phyloP scores from a whole-genome alignment of 2,888 invertebrate species.

The Epinotia ramella region DNA sequence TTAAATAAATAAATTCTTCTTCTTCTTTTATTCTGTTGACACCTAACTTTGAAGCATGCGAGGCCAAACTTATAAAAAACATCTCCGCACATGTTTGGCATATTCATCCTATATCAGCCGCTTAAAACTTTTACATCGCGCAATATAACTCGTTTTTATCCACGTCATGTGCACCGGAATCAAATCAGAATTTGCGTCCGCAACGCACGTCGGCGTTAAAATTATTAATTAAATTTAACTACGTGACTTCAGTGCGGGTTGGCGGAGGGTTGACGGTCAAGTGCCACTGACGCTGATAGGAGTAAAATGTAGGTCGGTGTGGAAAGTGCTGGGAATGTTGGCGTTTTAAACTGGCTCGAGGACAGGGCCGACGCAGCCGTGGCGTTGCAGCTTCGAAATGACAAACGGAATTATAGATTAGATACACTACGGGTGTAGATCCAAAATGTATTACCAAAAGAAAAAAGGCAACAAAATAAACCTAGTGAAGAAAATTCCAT shows the following conservation, averaged over 20 bases:
- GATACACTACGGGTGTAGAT: neutral
- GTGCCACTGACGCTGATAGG: neutral
- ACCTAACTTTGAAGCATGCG: no score
- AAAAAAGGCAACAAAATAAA: neutral
- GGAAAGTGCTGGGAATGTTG: neutral
- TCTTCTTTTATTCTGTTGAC: no score
- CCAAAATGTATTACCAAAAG: no score
- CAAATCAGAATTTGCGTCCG: constrained; percentile 41
- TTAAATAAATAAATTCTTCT: no score
- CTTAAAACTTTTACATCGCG: neutral
- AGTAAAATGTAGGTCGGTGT: neutral
- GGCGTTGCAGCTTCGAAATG: neutral
- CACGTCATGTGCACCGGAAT: constrained; percentile 38
- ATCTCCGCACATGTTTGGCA: no score
- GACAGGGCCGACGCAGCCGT: neutral
- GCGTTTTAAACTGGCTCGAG: neutral
- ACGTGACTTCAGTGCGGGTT: constrained; percentile 38
- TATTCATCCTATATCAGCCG: neutral
- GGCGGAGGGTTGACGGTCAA: neutral
- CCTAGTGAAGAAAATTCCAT: no score
- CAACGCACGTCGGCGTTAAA: constrained; percentile 40
- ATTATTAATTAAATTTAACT: constrained; percentile 44
- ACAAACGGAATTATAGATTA: neutral
- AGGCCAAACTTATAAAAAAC: no score
- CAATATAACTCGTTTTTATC: constrained; percentile 26